Base-by-base conservation (phyloP, 2,113 vertebrate species). In the Erinaceus europaeus region DNA sequence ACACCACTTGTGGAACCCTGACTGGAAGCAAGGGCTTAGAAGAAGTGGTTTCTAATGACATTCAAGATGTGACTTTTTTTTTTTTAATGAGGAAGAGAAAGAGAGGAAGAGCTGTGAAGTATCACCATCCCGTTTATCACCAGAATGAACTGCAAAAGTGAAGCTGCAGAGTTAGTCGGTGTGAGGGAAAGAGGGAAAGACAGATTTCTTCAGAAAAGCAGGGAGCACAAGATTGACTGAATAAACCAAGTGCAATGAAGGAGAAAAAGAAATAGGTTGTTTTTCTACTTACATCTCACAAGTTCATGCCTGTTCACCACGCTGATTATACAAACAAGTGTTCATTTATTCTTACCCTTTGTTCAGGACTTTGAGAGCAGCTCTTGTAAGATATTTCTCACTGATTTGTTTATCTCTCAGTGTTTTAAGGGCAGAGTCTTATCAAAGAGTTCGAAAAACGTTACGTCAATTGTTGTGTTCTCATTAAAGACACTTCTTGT, bases 121-220 rank as follows among this genome's bases (percentile, higher is more conserved):
- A 48, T 75, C 53, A 57, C 44, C 18, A 71, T 42, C n/a, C 42
- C 32, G 34, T 86, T 72, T 57, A 72, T 55, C 50, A 88, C 52
- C 90, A 67, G 20, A 81, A 52, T 74, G 53, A 84, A 57, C 64
- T 83, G 14, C 21, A 15, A 81, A 85, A 71, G 14, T 79, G 38
- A 71, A 57, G 17, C 34, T 42, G 32, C 57, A 50, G 17, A 50
- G 17, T 50, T 50, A n/a, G n/a, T 50, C 48, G 9, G 48, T 9
- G 48, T 9, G 17, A 73, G 11, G 4, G n/a, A 73, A 67, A 80
- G n/a, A 67, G 78, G 80, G 78, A 90, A 83, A 91, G 3, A 57
- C 21, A 38, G 57, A 40, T 84, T 88, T 91, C 61, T 61, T 73
- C 42, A 59, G 73, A 93, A 23, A 92, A 59, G 11, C 40, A 78